Conservation (phyloP, 2,113 vertebrate genomes). For the Jacana jacana region DNA sequence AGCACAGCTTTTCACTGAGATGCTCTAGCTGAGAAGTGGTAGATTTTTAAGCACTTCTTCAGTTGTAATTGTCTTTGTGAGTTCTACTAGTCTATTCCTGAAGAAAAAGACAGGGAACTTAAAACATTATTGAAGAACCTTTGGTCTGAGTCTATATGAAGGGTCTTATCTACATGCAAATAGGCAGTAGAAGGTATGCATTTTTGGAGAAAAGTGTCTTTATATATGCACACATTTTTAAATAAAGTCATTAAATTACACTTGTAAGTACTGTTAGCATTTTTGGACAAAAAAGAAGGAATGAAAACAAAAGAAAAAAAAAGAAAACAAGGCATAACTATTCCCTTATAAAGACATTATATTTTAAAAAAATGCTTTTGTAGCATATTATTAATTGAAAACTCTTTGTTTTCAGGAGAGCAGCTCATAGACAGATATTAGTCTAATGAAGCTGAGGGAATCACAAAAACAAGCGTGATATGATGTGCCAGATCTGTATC, state of each 20-base stretch:
- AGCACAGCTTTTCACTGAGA: neutral
- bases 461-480: neutral
- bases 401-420: neutral
- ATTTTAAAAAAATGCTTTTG: neutral
- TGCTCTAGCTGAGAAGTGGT: neutral
- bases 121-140: neutral
- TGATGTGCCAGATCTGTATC: neutral
- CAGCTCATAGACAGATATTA: neutral
- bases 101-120: neutral
- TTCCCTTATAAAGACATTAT: neutral
- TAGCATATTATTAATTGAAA: neutral
- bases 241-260: neutral
- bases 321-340: neutral
- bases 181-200: neutral
- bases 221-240: neutral
- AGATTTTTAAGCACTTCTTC: neutral
- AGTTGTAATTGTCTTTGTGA: neutral
- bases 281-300: too few relatives aligned
- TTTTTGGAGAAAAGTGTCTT: neutral
- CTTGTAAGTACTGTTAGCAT: neutral
- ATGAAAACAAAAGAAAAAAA: too few relatives aligned
- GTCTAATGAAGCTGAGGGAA: neutral
- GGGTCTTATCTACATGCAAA: neutral
- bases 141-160: neutral
- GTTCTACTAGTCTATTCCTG: neutral